Base-by-base conservation (phyloP, 2,888 invertebrate genomes). In the Drosophila barbarae region DNA sequence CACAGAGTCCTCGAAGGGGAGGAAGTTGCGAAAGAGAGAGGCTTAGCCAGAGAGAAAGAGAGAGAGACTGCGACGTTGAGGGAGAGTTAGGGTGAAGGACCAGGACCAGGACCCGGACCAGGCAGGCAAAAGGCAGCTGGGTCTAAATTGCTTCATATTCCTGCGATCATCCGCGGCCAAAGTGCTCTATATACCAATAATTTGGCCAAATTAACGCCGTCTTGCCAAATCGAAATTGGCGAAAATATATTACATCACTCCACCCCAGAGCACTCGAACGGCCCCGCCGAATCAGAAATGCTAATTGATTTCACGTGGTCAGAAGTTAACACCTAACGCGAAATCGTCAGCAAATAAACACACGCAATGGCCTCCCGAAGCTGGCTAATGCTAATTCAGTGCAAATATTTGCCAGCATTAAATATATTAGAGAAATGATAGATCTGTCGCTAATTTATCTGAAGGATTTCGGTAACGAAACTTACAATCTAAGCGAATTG, bases 251-350 rank as follows among this genome's bases (percentile, higher is more conserved):
- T 80, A 70, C 82, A 80, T 84, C 83, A 80, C 67, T 61, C 35
- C 60, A 36, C 3, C n/a, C 26, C 42, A 23, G 13, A 3, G 21
- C 39, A 2, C 23, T 13, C 41, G 13, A 39, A 9, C 32, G 26
- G n/a, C 55, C 18, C 50, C 28, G 39, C 38, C 39, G 34, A 39
- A 49, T 61, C 64, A 53, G 50, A 69, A 74, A 72, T 69, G 85
- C 84, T 85, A 82, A 82, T 82, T 82, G 79, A 84, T 73, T 82
- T 84, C 82, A 78, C 84, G 83, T 78, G 82, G 69, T 52, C 42
- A 49, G 53, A 28, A 58, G 59, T 79, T 82, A 79, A 55, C 77
- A 83, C 75, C 65, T 67, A 28, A 35, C 49, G 68, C 51, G 18
- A 52, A 57, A 36, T 34, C 39, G 42, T 3, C 41, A 30, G 38